Conservation (phyloP, 2,797 vertebrate genomes). For the Lemur catta region DNA sequence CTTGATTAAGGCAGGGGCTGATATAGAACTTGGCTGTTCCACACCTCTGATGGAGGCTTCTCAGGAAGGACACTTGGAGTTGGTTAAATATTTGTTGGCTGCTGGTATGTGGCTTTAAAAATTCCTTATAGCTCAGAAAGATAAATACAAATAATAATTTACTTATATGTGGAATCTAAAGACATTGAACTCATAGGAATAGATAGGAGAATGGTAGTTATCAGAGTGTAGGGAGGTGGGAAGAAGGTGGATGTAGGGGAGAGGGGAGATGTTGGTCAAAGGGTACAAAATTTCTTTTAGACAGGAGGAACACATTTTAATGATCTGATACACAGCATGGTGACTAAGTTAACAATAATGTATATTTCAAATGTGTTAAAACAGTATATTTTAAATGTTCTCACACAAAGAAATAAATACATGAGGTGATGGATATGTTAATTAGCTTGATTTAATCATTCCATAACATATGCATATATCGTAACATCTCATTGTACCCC, state of each 20-base stretch:
- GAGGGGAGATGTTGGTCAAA: not conserved
- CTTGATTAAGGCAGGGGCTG: slow-evolving; percentile 97
- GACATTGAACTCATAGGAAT: not conserved
- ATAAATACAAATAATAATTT: not conserved
- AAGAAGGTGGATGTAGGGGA: not conserved
- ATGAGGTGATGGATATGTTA: not conserved
- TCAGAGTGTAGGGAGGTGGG: not conserved
- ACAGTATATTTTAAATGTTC: not conserved
- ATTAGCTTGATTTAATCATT: not conserved
- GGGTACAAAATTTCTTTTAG: not conserved
- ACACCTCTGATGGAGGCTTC: slow-evolving; percentile 99
- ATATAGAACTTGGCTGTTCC: slow-evolving; percentile 98
- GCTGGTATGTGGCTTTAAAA: slow-evolving; percentile 88
- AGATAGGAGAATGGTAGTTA: not conserved
- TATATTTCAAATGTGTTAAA: not conserved
- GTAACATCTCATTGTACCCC: not conserved
- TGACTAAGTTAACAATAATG: not conserved
- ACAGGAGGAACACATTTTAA: not conserved
- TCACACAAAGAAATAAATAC: not conserved
- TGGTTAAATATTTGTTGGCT: slow-evolving; percentile 98
- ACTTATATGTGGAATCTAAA: not conserved
- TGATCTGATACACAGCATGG: not conserved
- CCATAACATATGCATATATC: not conserved
- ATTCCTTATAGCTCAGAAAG: not conserved
- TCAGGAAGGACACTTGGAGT: slow-evolving; percentile 97